phyloP scores from a whole-genome alignment of 2,888 invertebrate genomes.

The Diachrysia chrysitis region DNA sequence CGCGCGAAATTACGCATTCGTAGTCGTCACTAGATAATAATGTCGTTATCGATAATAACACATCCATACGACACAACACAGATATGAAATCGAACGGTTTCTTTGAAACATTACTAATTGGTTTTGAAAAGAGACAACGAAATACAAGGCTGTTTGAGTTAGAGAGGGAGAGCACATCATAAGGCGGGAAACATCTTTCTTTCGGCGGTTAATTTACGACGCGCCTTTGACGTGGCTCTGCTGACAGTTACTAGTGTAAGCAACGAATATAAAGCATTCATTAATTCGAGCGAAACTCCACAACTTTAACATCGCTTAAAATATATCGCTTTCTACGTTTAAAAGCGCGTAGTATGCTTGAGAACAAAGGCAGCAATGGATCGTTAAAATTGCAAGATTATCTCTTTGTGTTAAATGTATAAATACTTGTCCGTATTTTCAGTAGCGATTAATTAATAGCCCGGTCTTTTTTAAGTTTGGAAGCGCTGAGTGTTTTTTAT shows the following conservation, averaged over 20 bases:
- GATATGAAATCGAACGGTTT: constrained; percentile 65
- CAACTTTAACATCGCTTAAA: constrained; percentile 68
- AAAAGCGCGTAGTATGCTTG: constrained; percentile 51
- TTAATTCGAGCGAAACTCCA: constrained; percentile 76
- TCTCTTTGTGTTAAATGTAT: constrained; percentile 61
- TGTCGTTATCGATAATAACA: constrained; percentile 27
- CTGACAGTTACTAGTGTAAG: constrained; percentile 78
- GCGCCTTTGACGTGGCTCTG: constrained; percentile 70
- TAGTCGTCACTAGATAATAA: constrained; percentile 23
- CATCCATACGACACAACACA: constrained; percentile 48
- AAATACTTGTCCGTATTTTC: constrained; percentile 70
- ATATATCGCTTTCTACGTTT: constrained; percentile 74
- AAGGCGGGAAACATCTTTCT: constrained; percentile 86
- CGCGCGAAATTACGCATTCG: constrained; percentile 18
- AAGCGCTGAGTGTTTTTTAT: constrained; percentile 56
- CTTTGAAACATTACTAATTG: constrained; percentile 80
- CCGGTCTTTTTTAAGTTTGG: constrained; percentile 56
- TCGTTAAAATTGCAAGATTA: constrained; percentile 75
- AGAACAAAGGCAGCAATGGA: constrained; percentile 84
- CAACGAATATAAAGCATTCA: constrained; percentile 81
- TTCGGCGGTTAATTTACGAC: constrained; percentile 76
- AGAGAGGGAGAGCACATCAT: constrained; percentile 65
- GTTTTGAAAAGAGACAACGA: constrained; percentile 68
- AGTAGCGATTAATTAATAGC: constrained; percentile 70
- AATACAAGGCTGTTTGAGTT: constrained; percentile 45